These are phyloP conservation scores for Andrena fulva DNA, from an alignment of 2,888 invertebrate genomes.

Conservation along the genomic window DNA sequence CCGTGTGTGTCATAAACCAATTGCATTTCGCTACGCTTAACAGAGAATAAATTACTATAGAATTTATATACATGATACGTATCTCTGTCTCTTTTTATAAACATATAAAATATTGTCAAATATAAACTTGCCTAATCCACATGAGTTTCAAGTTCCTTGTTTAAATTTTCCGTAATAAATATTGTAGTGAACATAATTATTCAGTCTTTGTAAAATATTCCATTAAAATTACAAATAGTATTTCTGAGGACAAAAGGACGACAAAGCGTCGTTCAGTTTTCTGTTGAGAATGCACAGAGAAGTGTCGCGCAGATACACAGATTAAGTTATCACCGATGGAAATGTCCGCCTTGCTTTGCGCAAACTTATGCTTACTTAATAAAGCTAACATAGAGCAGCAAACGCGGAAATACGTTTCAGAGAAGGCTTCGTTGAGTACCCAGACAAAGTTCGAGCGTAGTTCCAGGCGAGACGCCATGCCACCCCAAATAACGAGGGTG, in stretches of 20 bases:
- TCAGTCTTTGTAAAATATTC: too few relatives aligned
- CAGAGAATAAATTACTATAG: too few relatives aligned
- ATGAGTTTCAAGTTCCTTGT: too few relatives aligned
- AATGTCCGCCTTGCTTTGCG: conserved; percentile 9
- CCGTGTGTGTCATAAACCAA: too few relatives aligned
- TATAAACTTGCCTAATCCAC: too few relatives aligned
- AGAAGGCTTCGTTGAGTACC: conserved; percentile 40
- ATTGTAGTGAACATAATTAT: too few relatives aligned
- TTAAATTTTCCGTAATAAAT: too few relatives aligned
- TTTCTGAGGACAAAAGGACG: not conserved
- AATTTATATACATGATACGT: too few relatives aligned
- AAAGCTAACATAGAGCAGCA: conserved; percentile 49
- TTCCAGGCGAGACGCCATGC: conserved; percentile 57
- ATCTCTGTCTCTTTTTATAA: too few relatives aligned
- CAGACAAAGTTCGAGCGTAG: conserved; percentile 49
- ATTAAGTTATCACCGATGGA: conserved; percentile 26
- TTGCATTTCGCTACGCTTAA: too few relatives aligned
- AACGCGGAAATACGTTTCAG: conserved; percentile 23
- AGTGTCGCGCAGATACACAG: conserved; percentile 10
- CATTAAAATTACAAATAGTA: too few relatives aligned
- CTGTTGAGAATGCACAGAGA: not conserved
- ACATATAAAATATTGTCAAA: too few relatives aligned
- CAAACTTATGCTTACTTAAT: conserved; percentile 58
- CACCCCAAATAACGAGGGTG: conserved; percentile 71
- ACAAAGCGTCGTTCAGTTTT: not conserved